Percentiles rank a stretch among this genome's conserved stretches.
phyloP scores from a whole-genome alignment of 2,888 invertebrate genomes.

The Conchocele bisecta region DNA sequence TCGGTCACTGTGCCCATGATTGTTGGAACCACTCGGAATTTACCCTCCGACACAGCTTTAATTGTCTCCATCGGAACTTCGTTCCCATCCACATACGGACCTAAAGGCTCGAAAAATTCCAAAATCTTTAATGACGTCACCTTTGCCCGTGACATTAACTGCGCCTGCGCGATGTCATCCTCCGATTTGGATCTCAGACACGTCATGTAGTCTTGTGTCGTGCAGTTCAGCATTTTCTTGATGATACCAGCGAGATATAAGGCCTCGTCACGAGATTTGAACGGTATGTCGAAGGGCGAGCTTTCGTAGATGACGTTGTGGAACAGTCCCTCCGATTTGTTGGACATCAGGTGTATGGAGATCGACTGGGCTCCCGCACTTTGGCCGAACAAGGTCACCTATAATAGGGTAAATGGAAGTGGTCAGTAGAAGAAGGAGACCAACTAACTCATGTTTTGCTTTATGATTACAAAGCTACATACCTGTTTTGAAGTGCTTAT shows the following conservation, averaged over 20 bases:
- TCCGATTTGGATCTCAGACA: conserved; percentile 65
- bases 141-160: conserved; percentile 51
- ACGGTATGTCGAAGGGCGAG: conserved; percentile 63
- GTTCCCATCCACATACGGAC: conserved; percentile 71
- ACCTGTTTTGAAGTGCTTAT: too few species aligned
- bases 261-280: conserved; percentile 63
- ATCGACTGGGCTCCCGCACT: conserved; percentile 70
- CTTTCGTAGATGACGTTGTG: conserved; percentile 64
- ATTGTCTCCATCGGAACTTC: conserved; percentile 67
- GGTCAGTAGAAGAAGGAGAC: too few species aligned
- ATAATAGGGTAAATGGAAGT: conserved; percentile 2
- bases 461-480: too few species aligned
- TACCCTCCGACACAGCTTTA: conserved; percentile 49
- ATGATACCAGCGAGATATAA: conserved; percentile 61
- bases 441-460: too few species aligned
- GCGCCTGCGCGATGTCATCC: conserved; percentile 69
- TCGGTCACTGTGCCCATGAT: conserved; percentile 71
- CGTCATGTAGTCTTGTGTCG: conserved; percentile 51
- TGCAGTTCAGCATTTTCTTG: conserved; percentile 59
- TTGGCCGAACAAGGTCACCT: conserved; percentile 72
- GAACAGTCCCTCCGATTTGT: conserved; percentile 52
- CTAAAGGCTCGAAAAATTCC: conserved; percentile 75
- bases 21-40: conserved; percentile 62
- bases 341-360: conserved; percentile 57
- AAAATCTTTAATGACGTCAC: conserved; percentile 70